Evolutionary conservation across 2,888 invertebrate genomes (phyloP).

Genomic region (Cephus pygmeus): DNA sequence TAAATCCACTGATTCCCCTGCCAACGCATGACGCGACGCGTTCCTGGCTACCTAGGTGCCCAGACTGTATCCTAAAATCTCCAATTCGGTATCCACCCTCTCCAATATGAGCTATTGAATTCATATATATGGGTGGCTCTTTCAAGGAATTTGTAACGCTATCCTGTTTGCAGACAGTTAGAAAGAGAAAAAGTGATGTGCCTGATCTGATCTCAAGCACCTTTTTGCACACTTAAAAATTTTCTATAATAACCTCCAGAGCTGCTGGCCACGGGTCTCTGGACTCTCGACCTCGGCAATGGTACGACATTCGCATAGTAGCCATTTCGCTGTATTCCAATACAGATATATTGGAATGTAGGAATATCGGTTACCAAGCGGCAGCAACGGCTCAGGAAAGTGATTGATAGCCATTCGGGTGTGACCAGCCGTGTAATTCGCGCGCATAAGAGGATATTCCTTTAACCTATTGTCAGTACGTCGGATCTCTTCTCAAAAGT

Average conservation of each 20-base stretch:
- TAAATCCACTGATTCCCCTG: slow-evolving; percentile 63
- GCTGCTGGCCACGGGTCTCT: neutral
- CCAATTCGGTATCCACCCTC: neutral
- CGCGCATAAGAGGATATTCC: slow-evolving; percentile 50
- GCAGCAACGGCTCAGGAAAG: slow-evolving; percentile 4
- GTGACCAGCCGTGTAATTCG: slow-evolving; percentile 62
- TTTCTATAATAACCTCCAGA: neutral
- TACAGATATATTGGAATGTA: neutral
- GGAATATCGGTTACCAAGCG: slow-evolving; percentile 16
- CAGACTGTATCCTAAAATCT: neutral
- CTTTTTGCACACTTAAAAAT: neutral
- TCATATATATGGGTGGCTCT: slow-evolving; percentile 38
- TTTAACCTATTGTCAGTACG: slow-evolving; percentile 50
- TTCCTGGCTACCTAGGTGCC: neutral
- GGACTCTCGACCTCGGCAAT: neutral
- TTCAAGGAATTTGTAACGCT: slow-evolving; percentile 60
- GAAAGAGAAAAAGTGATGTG: neutral
- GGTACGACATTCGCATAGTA: neutral
- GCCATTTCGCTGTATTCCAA: neutral
- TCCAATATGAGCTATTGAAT: slow-evolving; percentile 39
- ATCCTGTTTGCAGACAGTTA: slow-evolving; percentile 52
- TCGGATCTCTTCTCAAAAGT: slow-evolving; percentile 44
- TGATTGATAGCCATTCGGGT: slow-evolving; percentile 63
- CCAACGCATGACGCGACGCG: slow-evolving; percentile 2
- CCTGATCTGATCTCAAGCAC: neutral